Base-by-base conservation (phyloP, 2,797 vertebrate genomes). In the Centropyge bicolor region DNA sequence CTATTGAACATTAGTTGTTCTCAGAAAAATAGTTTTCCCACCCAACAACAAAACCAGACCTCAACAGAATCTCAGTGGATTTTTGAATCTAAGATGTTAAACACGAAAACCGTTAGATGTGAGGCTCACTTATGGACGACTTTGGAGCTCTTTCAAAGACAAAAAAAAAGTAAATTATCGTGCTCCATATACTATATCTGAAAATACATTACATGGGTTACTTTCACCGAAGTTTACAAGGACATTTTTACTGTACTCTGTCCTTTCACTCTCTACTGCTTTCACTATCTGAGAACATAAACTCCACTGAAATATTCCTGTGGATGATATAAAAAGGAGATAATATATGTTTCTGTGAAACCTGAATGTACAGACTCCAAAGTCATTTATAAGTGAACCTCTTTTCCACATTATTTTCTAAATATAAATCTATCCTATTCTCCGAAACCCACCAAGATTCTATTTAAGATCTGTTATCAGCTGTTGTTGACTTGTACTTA, bases 211-310 rank as follows among this genome's bases (percentile, higher is more conserved):
- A 41, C 3, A 60, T 43, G 5, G 12, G 24, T 14, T 64, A 31
- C 31, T 70, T 62, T 75, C 48, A n/a, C 1, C 55, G 17, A 19
- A 40, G 10, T 57, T 76, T 69, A 65, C 22, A 61, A 61, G 31
- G 22, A 40, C 36, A 40, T 54, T 69, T 81, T 49, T 67, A 16
- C 2, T 59, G 0, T 56, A 13, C 16, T 49, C 35, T n/a, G 17
- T 78, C 55, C 59, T 69, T 69, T 84, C 40, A 62, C 27, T 2
- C 17, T 61, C 11, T 41, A 20, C n/a, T 40, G 22, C 61, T 62
- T 54, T 59, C 4, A 49, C 31, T 36, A 3, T 24, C 45, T 36
- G 13, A 41, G 54, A 75, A 12, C 38, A 71, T 43, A 17, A 19
- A 59, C 20, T 45, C 64, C 35, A 46, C 5, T 62, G 4, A 70